A percentile compares a stretch with the other conserved stretches of the same genome.
Conservation (phyloP, 2,113 vertebrate species). For the Micronycteris hirsuta region DNA sequence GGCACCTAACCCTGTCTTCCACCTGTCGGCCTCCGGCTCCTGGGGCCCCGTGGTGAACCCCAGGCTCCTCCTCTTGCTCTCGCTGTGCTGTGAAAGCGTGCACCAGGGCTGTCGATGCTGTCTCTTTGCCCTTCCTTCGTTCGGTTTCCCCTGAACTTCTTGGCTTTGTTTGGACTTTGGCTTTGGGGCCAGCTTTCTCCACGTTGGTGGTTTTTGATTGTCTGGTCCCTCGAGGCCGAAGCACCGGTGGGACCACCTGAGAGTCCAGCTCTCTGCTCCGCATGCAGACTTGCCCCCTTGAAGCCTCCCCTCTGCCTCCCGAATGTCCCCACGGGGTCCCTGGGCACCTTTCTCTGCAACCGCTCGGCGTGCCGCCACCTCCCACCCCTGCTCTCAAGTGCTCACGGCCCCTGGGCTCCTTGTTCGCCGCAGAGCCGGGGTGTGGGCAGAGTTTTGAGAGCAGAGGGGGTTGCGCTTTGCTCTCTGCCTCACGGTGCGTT, state of each 20-base stretch:
- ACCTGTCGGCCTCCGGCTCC: neutral
- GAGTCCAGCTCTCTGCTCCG: neutral
- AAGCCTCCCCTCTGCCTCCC: fast-evolving
- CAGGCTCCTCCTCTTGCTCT: too few species aligned
- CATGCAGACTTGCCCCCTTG: fast-evolving
- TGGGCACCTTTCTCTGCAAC: neutral
- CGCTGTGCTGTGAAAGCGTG: too few species aligned
- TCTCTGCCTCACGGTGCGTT: neutral
- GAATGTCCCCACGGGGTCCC: neutral
- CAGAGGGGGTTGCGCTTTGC: neutral
- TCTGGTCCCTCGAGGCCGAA: too few species aligned
- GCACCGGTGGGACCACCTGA: neutral
- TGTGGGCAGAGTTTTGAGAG: neutral
- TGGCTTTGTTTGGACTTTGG: neutral
- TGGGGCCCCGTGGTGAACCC: neutral
- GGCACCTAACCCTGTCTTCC: neutral
- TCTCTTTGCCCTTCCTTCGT: fast-evolving
- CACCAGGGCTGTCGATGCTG: fast-evolving
- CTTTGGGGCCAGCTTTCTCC: neutral
- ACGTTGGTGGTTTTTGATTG: fast-evolving
- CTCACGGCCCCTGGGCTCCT: fast-evolving
- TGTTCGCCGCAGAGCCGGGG: neutral
- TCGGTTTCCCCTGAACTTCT: neutral
- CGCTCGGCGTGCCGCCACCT: fast-evolving
- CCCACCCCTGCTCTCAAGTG: fast-evolving